These are phyloP conservation scores for Ricordea florida DNA, from an alignment of 92 coral and sea anemone species.

Conservation along the genomic window DNA sequence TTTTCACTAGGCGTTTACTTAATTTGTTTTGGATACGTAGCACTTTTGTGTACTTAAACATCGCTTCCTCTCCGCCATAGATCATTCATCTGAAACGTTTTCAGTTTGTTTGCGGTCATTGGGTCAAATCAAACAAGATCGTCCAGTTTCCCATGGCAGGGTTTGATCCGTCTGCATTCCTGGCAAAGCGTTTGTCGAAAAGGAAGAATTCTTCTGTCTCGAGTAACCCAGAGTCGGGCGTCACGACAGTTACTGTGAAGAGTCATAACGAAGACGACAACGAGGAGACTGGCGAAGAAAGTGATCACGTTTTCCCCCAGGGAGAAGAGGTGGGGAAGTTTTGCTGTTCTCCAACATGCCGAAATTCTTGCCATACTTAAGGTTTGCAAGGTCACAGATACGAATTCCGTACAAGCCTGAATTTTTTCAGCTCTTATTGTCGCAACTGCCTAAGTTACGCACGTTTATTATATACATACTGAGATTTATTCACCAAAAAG, in stretches of 20 bases:
- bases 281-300: slow-evolving; percentile 30
- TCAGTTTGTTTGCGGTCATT: slow-evolving; percentile 96
- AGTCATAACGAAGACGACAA: slow-evolving; percentile 61
- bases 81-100: slow-evolving; percentile 93
- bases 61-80: slow-evolving; percentile 17
- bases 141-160: slow-evolving; percentile 90
- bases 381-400: too few relatives aligned
- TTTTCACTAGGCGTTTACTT: too few relatives aligned
- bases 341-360: neutral
- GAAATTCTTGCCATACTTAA: too few relatives aligned
- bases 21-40: too few relatives aligned
- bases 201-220: slow-evolving; percentile 25
- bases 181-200: slow-evolving; percentile 67
- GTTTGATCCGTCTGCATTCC: slow-evolving; percentile 97
- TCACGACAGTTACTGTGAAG: slow-evolving; percentile 81
- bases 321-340: slow-evolving; percentile 11
- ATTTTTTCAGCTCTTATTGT: too few relatives aligned
- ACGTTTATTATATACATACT: too few relatives aligned
- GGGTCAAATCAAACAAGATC: slow-evolving; percentile 98
- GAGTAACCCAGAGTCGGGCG: slow-evolving; percentile 25
- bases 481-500: too few relatives aligned
- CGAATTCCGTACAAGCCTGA: too few relatives aligned
- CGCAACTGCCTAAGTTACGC: too few relatives aligned
- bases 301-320: neutral
- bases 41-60: too few relatives aligned